Percentiles rank a stretch among this genome's conserved stretches.
Conservation (phyloP, 2,113 vertebrate species). For the Pollimyrus isidori region DNA sequence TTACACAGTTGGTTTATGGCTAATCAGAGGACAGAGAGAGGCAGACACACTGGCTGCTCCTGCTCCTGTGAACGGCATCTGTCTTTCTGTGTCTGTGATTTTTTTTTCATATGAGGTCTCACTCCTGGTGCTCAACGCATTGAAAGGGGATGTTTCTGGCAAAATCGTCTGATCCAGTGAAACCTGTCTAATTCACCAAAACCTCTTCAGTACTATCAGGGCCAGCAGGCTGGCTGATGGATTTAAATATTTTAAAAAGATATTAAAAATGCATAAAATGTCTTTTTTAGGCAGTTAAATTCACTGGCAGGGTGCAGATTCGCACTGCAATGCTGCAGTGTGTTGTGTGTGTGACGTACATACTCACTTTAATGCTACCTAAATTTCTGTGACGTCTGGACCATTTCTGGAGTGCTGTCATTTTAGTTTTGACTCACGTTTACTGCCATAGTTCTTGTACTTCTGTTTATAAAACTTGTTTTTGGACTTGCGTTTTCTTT, state of each 20-base stretch:
- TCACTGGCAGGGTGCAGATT: not conserved
- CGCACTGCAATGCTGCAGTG: not conserved
- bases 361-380: not conserved
- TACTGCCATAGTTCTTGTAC: not conserved
- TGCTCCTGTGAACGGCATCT: not conserved
- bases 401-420: not conserved
- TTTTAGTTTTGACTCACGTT: not conserved
- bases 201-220: not conserved
- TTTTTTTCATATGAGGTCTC: not conserved
- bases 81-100: not conserved
- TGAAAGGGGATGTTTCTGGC: not conserved
- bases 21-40: not conserved
- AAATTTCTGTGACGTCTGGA: not conserved
- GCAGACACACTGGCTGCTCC: not conserved
- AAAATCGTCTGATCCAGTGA: not conserved
- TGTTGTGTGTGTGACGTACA: not conserved
- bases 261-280: not conserved
- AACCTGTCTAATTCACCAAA: not conserved
- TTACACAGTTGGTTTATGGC: conserved; percentile 10
- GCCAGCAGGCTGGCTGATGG: not conserved
- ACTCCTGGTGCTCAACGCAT: not conserved
- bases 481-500: not conserved
- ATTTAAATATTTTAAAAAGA: not conserved
- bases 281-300: not conserved
- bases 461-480: not conserved